A percentile compares a stretch with the other conserved stretches of the same genome.
Conservation (phyloP, 2,797 vertebrate genomes). For the Microctenopoma steveboyesi region DNA sequence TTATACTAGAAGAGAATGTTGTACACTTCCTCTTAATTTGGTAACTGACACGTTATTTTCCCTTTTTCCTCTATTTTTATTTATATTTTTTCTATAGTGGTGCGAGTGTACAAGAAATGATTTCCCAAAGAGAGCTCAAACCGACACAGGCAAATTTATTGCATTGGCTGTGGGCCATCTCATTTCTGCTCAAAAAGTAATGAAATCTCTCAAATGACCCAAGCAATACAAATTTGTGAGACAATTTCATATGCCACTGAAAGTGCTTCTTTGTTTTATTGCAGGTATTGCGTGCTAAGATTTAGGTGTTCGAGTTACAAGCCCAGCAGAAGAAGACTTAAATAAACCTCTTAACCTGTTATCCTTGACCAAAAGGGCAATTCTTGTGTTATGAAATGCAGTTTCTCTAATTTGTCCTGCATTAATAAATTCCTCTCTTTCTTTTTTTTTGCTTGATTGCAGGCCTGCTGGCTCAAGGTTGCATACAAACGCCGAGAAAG, state of each 20-base stretch:
- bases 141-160: slow-evolving; percentile 68
- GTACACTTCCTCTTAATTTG: slow-evolving; percentile 63
- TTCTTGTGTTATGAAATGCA: slow-evolving; percentile 49
- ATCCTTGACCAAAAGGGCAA: slow-evolving; percentile 30
- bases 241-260: slow-evolving; percentile 68
- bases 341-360: slow-evolving; percentile 43
- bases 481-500: slow-evolving; percentile 41
- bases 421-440: slow-evolving; percentile 46
- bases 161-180: slow-evolving; percentile 71
- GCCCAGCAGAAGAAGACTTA: slow-evolving; percentile 35
- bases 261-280: slow-evolving; percentile 61
- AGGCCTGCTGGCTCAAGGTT: slow-evolving; percentile 65
- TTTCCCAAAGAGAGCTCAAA: slow-evolving; percentile 53
- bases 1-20: slow-evolving; percentile 47
- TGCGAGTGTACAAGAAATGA: slow-evolving; percentile 44
- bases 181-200: slow-evolving; percentile 73
- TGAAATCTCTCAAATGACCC: slow-evolving; percentile 78
- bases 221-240: slow-evolving; percentile 73
- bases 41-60: slow-evolving; percentile 57
- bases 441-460: slow-evolving; percentile 66
- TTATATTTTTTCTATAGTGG: slow-evolving; percentile 31
- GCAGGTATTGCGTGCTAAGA: slow-evolving; percentile 27
- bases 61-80: slow-evolving; percentile 44
- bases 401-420: slow-evolving; percentile 31
- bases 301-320: slow-evolving; percentile 29